Percentiles rank a stretch among this genome's conserved stretches.
Evolutionary conservation across 2,113 vertebrate genomes (phyloP).

Genomic region (Boulengerochromis microlepis): DNA sequence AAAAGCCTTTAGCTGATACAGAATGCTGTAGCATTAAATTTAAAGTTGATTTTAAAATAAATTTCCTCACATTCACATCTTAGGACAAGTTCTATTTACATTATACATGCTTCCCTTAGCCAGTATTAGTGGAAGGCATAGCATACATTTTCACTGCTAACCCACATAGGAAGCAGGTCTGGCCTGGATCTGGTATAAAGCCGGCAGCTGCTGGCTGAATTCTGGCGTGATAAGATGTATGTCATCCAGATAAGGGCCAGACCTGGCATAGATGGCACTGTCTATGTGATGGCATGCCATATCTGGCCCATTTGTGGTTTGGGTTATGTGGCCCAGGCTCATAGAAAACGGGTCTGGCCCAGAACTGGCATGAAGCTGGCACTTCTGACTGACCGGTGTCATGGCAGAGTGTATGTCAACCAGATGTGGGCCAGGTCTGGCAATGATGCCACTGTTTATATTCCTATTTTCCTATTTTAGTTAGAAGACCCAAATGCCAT

Average conservation of each 20-base stretch:
- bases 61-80: neutral
- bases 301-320: neutral
- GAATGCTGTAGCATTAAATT: neutral
- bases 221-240: neutral
- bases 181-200: neutral
- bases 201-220: accelerated
- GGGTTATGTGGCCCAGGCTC: neutral
- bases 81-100: neutral
- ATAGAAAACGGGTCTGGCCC: accelerated
- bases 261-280: neutral
- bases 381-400: neutral
- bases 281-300: neutral
- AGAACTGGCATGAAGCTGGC: accelerated
- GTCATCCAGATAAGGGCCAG: neutral
- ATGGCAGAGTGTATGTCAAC: neutral
- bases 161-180: neutral
- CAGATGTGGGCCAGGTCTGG: too few relatives aligned
- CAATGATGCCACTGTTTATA: accelerated
- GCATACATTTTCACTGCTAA: neutral
- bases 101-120: neutral
- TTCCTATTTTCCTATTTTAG: neutral
- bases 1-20: neutral
- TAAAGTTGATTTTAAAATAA: neutral
- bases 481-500: neutral
- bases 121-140: neutral